Evolutionary conservation across 2,888 invertebrate species (phyloP), one percentile per base, ranked within the genome.

Genomic region (Synanthedon myopaeformis): DNA sequence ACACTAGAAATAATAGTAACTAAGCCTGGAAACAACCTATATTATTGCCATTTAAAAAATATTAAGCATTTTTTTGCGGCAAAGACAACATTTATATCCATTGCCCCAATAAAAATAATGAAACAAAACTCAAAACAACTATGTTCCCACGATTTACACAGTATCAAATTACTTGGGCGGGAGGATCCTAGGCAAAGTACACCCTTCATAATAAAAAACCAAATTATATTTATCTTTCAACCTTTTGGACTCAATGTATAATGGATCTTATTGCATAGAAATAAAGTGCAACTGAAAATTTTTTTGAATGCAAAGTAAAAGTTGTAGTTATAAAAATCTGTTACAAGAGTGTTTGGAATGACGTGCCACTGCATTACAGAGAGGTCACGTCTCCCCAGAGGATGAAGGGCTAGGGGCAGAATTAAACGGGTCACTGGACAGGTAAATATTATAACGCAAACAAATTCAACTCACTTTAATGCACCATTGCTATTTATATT

Each of bases 401-500:
- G 61, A 55, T 49, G 19, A 52, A 57, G 56, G 57, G 57, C 56
- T 56, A 57, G 61, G 70, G 72, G 67, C 66, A 67, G 69, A 72
- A 83, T 85, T 77, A 82, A 82, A 74, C 81, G 85, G 83, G 76
- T 79, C 83, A 84, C 62, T 79, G 77, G 78, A 73, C 86, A 84
- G 79, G 84, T 85, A 85, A 84, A 85, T 82, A 84, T 79, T 78
- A 79, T 76, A 74, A 79, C 69, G 75, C 74, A 83, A 83, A 85
- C 83, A 84, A 82, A 84, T 82, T 85, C 71, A 74, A 75, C 74
- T 76, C 78, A 76, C 73, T 81, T 80, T 78, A 76, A 83, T 83
- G 82, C 82, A 73, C 74, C 82, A 79, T 80, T 82, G 83, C 75
- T 81, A 79, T 79, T 81, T 79, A 74, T 74, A 71, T 72, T 71